These are phyloP conservation scores for Erithacus rubecula DNA, from an alignment of 2,797 vertebrate species.

Conservation along the genomic window DNA sequence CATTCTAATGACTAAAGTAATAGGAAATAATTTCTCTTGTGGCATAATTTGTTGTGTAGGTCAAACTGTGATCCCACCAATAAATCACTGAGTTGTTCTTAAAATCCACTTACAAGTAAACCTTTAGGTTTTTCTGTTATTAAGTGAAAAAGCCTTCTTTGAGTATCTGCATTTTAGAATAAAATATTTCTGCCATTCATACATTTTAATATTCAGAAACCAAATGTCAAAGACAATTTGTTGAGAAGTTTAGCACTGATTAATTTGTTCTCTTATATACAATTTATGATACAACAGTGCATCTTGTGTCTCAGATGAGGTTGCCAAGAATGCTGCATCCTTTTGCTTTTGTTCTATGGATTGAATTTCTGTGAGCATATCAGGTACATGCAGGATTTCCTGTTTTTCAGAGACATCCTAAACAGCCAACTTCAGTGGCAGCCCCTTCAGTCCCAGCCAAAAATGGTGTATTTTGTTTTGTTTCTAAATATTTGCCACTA, in stretches of 20 bases:
- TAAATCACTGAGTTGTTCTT: neutral
- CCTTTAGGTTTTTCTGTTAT: neutral
- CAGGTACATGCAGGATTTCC: neutral
- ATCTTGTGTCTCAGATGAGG: neutral
- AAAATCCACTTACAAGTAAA: neutral
- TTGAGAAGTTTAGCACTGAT: neutral
- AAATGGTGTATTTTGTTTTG: neutral
- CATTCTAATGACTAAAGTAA: neutral
- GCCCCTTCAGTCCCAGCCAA: neutral
- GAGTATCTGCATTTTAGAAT: neutral
- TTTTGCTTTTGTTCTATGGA: neutral
- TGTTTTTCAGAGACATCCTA: neutral
- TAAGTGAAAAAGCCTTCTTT: neutral
- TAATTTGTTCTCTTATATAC: neutral
- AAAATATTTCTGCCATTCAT: neutral
- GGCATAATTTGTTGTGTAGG: neutral
- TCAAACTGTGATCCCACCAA: neutral
- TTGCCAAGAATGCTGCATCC: neutral
- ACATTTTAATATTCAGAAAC: neutral
- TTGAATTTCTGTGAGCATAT: neutral
- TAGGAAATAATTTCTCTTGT: neutral
- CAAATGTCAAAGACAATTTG: neutral
- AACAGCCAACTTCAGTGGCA: neutral
- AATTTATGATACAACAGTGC: neutral
- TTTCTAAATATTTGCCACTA: neutral